Evolutionary conservation across 2,797 vertebrate genomes (phyloP).

Genomic region (Micropoecilia bifurca): DNA sequence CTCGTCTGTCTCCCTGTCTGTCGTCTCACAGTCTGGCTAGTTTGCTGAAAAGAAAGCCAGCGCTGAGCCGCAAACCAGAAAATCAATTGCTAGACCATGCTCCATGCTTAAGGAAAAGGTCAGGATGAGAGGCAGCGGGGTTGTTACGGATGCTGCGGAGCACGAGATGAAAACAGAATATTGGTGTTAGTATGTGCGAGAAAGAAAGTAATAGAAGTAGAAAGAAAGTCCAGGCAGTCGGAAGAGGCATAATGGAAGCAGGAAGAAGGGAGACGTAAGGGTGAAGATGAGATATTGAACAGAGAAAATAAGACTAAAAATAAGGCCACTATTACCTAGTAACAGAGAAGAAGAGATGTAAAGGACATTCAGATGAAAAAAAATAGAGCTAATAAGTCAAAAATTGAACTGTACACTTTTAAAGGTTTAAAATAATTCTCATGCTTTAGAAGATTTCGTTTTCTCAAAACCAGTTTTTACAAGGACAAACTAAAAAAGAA

Average conservation of each 20-base stretch:
- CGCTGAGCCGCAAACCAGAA: constrained; percentile 60
- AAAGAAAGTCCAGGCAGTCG: neutral
- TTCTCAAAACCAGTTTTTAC: neutral
- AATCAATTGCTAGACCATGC: constrained; percentile 61
- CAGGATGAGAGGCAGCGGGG: constrained; percentile 34
- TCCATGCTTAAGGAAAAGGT: constrained; percentile 56
- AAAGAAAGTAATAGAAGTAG: constrained; percentile 7
- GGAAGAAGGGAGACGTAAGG: neutral
- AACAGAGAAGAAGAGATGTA: neutral
- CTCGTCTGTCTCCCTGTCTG: constrained; percentile 18
- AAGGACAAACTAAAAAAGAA: neutral
- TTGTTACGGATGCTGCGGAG: constrained; percentile 33
- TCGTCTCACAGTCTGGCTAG: constrained; percentile 26
- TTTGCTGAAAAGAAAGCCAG: constrained; percentile 46
- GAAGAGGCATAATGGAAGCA: constrained; percentile 8
- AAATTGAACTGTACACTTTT: neutral
- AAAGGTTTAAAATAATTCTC: neutral
- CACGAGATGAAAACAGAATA: constrained; percentile 33
- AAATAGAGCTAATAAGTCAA: neutral
- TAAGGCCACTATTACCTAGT: neutral
- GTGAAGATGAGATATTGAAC: neutral
- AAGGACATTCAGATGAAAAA: neutral
- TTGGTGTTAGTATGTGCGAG: constrained; percentile 10
- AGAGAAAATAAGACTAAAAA: neutral
- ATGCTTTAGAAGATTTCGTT: neutral